These are phyloP conservation scores for Sabellastarte sp. DNA, from an alignment of 2,888 invertebrate species.

Conservation along the genomic window DNA sequence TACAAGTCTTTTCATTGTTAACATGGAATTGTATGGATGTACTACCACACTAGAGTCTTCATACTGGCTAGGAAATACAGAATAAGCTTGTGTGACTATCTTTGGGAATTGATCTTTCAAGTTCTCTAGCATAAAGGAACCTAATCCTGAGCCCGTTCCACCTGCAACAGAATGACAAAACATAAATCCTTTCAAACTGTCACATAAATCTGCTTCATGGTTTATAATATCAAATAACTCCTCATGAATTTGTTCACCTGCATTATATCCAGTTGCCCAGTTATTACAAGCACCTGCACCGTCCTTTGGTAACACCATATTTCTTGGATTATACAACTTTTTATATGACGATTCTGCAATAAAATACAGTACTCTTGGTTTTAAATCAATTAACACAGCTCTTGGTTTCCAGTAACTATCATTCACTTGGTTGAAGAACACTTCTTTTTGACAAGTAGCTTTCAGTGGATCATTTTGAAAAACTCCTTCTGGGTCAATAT, in stretches of 20 bases:
- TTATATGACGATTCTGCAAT: conserved; percentile 93
- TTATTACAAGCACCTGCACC: conserved; percentile 99
- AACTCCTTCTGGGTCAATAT: conserved; percentile 93
- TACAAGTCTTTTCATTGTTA: conserved; percentile 89
- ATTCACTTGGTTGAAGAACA: conserved; percentile 98
- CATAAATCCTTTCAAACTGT: conserved; percentile 97
- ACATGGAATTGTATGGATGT: conserved; percentile 69
- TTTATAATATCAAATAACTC: conserved; percentile 98
- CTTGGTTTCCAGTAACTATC: conserved; percentile 98
- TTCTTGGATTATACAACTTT: conserved; percentile 95
- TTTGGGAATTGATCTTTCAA: conserved; percentile 77
- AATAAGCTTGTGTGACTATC: conserved; percentile 96
- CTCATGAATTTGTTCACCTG: conserved; percentile 82
- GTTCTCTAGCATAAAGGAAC: conserved; percentile 71
- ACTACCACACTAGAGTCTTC: conserved; percentile 60
- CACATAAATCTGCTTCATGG: conserved; percentile 96
- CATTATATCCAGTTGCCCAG: conserved; percentile 91
- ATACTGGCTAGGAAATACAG: conserved; percentile 90
- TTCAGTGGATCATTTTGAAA: conserved; percentile 89
- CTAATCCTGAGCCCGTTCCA: conserved; percentile 99
- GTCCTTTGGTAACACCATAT: conserved; percentile 92
- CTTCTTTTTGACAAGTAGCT: conserved; percentile 93
- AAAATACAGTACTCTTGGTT: conserved; percentile 94
- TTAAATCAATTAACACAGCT: conserved; percentile 91
- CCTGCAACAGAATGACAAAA: conserved; percentile 98